Evolutionary conservation across 2,113 vertebrate species (phyloP).

Genomic region (Leptosomus discolor): DNA sequence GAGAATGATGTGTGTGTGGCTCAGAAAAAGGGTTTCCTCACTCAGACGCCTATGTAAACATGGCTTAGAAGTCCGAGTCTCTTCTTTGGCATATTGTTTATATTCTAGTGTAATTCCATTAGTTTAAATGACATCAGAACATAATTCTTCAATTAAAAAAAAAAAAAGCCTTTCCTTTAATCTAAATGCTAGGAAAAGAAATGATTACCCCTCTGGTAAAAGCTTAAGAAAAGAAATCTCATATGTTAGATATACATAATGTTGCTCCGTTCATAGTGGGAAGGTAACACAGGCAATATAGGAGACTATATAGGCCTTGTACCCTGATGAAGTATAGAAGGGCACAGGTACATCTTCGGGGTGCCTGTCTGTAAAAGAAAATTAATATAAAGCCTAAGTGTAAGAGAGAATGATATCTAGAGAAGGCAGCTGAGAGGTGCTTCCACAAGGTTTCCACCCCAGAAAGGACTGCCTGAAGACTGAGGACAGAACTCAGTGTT

Average conservation of each 20-base stretch:
- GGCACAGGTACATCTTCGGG: not conserved
- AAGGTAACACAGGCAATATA: not conserved
- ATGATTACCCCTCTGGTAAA: not conserved
- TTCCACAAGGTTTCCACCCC: not conserved
- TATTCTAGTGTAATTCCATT: not conserved
- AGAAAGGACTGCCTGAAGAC: not conserved
- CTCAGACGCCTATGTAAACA: not conserved
- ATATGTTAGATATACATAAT: not conserved
- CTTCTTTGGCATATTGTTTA: not conserved
- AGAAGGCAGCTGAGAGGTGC: not conserved
- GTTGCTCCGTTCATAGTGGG: not conserved
- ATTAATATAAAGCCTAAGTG: not conserved
- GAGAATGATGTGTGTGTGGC: not conserved
- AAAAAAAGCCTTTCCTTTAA: not conserved
- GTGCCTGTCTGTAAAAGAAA: not conserved
- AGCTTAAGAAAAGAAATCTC: not conserved
- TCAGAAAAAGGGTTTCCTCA: not conserved
- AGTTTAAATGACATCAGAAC: not conserved
- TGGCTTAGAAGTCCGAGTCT: not conserved
- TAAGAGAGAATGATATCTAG: not conserved
- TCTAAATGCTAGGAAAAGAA: not conserved
- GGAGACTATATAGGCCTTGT: not conserved
- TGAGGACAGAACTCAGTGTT: not conserved
- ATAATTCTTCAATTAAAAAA: not conserved
- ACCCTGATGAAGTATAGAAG: not conserved